Percentiles rank a stretch among this genome's conserved stretches.
phyloP scores from a whole-genome alignment of 2,113 vertebrate species.

The Notothenia rossii region DNA sequence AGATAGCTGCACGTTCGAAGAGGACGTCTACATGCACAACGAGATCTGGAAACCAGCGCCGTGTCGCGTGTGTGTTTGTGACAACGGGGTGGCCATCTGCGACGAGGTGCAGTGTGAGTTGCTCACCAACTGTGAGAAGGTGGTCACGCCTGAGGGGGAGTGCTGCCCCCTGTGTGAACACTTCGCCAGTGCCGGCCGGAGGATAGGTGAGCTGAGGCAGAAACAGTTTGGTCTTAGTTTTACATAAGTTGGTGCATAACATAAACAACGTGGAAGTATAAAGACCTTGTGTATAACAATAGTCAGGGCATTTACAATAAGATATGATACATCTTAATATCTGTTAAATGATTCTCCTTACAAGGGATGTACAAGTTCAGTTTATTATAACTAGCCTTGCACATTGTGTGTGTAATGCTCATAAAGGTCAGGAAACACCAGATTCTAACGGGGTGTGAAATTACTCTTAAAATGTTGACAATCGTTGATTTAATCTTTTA shows the following conservation, averaged over 20 bases:
- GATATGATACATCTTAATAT: not conserved
- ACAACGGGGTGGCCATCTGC: constrained; percentile 90
- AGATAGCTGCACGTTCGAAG: constrained; percentile 88
- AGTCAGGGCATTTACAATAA: not conserved
- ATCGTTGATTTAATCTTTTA: no score
- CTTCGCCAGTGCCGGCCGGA: constrained; percentile 73
- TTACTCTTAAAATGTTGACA: no score
- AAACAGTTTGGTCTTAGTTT: not conserved
- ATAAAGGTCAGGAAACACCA: no score
- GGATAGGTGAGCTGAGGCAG: constrained; percentile 69
- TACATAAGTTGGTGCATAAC: no score
- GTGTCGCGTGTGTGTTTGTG: constrained; percentile 93
- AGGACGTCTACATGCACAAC: constrained; percentile 87
- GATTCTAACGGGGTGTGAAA: no score
- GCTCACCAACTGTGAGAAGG: constrained; percentile 86
- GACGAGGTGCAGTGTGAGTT: constrained; percentile 91
- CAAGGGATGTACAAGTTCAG: no score
- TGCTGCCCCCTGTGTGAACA: constrained; percentile 91
- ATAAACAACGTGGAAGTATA: no score
- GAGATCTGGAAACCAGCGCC: constrained; percentile 92
- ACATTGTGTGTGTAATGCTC: no score
- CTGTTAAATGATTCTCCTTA: not conserved
- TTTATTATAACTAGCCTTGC: no score
- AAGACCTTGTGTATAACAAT: no score
- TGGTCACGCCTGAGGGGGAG: constrained; percentile 86